These are phyloP conservation scores for Steromphala cineraria DNA, from an alignment of 2,888 invertebrate species.

Conservation along the genomic window DNA sequence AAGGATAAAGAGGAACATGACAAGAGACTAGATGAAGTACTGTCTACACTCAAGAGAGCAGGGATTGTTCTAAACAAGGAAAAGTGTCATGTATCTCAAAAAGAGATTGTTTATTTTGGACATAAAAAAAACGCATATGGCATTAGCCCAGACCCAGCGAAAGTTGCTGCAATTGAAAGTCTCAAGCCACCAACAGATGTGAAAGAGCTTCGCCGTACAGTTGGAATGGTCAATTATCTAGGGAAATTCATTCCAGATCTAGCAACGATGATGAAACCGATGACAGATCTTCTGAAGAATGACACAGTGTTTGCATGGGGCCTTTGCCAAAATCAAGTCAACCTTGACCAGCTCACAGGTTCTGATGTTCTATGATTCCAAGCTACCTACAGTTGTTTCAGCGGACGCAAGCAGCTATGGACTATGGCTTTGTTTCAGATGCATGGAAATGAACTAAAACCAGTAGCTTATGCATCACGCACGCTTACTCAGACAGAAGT, in stretches of 20 bases:
- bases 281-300: conserved; percentile 31
- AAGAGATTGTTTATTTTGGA: conserved; percentile 26
- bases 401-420: conserved; percentile 49
- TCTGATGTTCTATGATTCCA: conserved; percentile 41
- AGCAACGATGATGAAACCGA: conserved; percentile 32
- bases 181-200: conserved; percentile 36
- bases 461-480: conserved; percentile 47
- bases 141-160: conserved; percentile 9
- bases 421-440: conserved; percentile 35
- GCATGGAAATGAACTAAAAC: conserved; percentile 32
- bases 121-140: conserved; percentile 22
- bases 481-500: conserved; percentile 35
- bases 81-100: conserved; percentile 29
- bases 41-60: conserved; percentile 21
- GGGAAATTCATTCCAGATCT: no score
- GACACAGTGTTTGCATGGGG: conserved; percentile 33
- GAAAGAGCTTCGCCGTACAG: conserved; percentile 32
- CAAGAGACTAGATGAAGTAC: conserved; percentile 20
- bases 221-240: conserved; percentile 50
- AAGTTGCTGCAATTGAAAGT: conserved; percentile 29
- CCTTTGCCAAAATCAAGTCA: conserved; percentile 40
- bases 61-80: conserved; percentile 40
- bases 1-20: conserved; percentile 34
- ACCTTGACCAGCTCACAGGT: conserved; percentile 33
- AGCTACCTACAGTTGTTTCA: conserved; percentile 43